These are phyloP conservation scores for Silurus lanzhouensis DNA, from an alignment of 2,797 vertebrate species.

Conservation along the genomic window DNA sequence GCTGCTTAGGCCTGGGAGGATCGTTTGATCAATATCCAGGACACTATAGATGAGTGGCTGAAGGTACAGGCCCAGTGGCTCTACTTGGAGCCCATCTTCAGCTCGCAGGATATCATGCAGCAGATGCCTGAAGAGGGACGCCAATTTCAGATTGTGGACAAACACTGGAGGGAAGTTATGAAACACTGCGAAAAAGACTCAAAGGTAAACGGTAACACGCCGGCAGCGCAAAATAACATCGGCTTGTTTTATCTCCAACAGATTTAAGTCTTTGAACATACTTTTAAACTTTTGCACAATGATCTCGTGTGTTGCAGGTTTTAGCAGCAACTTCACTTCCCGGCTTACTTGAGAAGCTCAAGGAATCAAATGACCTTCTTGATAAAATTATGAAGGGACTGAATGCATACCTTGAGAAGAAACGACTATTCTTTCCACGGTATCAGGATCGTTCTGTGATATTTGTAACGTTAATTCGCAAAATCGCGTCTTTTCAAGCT, in stretches of 20 bases:
- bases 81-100: conserved; percentile 94
- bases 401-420: conserved; percentile 94
- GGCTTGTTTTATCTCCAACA: background rate
- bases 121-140: conserved; percentile 94
- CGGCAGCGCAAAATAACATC: background rate
- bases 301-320: conserved; percentile 72
- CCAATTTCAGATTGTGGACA: conserved; percentile 89
- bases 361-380: conserved; percentile 82
- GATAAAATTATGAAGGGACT: conserved; percentile 96
- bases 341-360: conserved; percentile 86
- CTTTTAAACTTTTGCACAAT: background rate
- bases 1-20: conserved; percentile 85
- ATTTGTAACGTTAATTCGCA: background rate
- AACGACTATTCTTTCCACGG: conserved; percentile 94
- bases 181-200: conserved; percentile 85
- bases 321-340: conserved; percentile 85
- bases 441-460: conserved; percentile 59
- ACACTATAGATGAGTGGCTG: conserved; percentile 93
- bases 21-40: conserved; percentile 86
- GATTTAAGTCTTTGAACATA: too few relatives aligned
- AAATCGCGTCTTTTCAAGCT: background rate
- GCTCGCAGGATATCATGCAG: conserved; percentile 96
- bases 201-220: conserved; percentile 72
- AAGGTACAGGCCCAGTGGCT: conserved; percentile 97
- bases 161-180: conserved; percentile 91